Percentiles rank a stretch among this genome's conserved stretches.
These are phyloP conservation scores for Drosophila suboccidentalis DNA, from an alignment of 2,888 invertebrate genomes.

Conservation along the genomic window DNA sequence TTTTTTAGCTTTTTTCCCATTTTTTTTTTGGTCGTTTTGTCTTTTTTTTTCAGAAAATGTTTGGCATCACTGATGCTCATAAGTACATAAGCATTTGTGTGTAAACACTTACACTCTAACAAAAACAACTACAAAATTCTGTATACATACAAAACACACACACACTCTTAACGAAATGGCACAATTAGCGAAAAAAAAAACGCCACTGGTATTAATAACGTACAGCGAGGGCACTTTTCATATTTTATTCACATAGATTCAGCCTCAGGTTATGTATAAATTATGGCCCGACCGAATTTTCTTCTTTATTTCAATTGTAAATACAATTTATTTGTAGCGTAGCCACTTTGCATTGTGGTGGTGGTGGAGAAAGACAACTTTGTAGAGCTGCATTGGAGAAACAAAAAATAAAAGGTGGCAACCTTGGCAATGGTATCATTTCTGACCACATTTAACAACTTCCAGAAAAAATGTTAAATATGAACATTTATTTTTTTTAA, in stretches of 20 bases:
- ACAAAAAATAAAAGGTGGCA: too few species aligned
- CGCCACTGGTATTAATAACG: background rate
- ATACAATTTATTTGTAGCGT: slow-evolving; percentile 19
- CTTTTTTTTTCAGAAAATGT: too few species aligned
- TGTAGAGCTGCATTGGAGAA: too few species aligned
- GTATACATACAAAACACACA: slow-evolving; percentile 56
- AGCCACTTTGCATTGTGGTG: slow-evolving; percentile 50
- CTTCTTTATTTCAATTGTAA: slow-evolving; percentile 26
- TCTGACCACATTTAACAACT: too few species aligned
- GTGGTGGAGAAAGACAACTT: too few species aligned
- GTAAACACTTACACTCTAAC: slow-evolving; percentile 43
- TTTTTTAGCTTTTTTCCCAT: too few species aligned
- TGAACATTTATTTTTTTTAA: too few species aligned
- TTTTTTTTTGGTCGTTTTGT: too few species aligned
- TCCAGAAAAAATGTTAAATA: too few species aligned
- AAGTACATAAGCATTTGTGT: slow-evolving; percentile 24
- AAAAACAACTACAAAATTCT: slow-evolving; percentile 56
- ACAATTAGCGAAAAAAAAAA: slow-evolving; percentile 35
- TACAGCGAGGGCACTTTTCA: background rate
- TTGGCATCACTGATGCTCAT: background rate
- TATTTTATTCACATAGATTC: background rate
- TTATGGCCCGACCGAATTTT: background rate
- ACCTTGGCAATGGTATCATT: too few species aligned
- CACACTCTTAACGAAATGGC: slow-evolving; percentile 21
- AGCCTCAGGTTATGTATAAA: background rate